Evolutionary conservation across 1,140 invertebrate species (phyloP).

Genomic region (Antheraea pernyi): DNA sequence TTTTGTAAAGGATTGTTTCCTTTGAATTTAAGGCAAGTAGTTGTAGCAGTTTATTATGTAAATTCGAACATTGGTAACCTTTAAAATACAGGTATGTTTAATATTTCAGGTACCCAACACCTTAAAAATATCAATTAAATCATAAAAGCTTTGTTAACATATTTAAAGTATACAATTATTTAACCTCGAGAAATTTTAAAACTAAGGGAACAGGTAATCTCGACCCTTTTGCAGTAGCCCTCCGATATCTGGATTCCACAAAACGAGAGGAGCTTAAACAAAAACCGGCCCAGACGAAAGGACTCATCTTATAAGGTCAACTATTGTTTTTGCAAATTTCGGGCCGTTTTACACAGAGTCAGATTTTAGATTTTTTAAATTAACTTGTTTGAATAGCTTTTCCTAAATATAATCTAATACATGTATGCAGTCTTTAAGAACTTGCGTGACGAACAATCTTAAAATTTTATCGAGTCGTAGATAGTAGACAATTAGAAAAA

Average conservation of each 20-base stretch:
- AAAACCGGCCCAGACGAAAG: constrained; percentile 25
- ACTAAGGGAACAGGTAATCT: not conserved
- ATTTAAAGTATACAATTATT: no score
- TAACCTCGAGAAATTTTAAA: not conserved
- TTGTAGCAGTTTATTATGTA: no score
- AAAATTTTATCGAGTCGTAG: no score
- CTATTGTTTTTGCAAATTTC: constrained; percentile 30
- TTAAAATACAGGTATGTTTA: not conserved
- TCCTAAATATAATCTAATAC: no score
- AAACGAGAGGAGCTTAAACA: constrained; percentile 8
- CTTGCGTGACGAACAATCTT: no score
- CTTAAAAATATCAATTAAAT: not conserved
- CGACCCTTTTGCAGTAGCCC: constrained; percentile 18
- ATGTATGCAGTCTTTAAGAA: no score
- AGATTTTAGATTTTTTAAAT: no score
- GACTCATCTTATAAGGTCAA: constrained; percentile 33
- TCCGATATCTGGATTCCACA: constrained; percentile 17
- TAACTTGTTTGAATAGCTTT: no score
- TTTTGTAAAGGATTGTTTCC: no score
- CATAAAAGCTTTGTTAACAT: not conserved
- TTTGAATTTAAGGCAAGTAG: no score
- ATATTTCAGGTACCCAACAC: no score
- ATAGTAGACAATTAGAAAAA: no score
- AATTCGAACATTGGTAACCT: not conserved
- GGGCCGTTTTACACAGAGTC: not conserved